phyloP scores from a whole-genome alignment of 1,140 invertebrate genomes.

The Plutomurus gul region DNA sequence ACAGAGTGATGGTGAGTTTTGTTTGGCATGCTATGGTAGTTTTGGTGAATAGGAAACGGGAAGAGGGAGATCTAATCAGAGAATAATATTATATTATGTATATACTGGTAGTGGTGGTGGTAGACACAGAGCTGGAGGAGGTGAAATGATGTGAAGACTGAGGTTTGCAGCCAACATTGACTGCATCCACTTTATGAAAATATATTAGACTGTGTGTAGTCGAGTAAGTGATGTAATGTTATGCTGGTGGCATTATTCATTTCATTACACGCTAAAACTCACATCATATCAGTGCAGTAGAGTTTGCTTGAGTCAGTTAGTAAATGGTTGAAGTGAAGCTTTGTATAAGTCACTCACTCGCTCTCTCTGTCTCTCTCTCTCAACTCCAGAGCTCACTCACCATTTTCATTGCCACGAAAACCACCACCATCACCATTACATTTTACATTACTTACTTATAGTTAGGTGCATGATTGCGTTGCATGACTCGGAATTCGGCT shows the following conservation, averaged over 20 bases:
- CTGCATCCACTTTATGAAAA: no score
- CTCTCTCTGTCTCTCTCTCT: neutral
- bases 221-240: neutral
- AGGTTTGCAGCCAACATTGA: no score
- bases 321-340: neutral
- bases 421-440: neutral
- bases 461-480: neutral
- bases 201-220: no score
- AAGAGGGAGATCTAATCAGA: no score
- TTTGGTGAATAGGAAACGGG: no score
- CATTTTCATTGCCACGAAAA: neutral
- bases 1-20: no score
- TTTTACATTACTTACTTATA: neutral
- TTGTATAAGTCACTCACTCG: neutral
- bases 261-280: conserved; percentile 2
- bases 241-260: neutral
- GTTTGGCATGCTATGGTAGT: no score
- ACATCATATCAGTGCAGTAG: neutral
- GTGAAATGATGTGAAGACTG: no score
- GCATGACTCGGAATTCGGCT: neutral
- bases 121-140: no score
- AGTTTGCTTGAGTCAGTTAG: neutral
- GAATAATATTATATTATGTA: no score
- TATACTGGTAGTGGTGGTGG: no score
- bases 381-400: neutral